A percentile compares a stretch with the other conserved stretches of the same genome.
Conservation (phyloP, 2,888 invertebrate species). For the Scaptomyza reducta region DNA sequence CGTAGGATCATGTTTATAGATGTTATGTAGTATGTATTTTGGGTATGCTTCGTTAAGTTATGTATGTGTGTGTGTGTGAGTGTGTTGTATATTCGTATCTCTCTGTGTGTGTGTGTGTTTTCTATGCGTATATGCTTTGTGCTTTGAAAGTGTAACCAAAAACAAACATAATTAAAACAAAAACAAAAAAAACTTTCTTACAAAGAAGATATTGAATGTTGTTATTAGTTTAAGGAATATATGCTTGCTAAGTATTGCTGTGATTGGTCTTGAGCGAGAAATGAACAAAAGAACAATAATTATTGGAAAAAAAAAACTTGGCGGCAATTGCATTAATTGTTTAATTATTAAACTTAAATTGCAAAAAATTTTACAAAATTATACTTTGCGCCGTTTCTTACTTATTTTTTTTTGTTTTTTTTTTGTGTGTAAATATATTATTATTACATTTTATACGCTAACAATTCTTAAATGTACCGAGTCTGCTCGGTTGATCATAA, state of each 20-base stretch:
- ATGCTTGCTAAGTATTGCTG: constrained; percentile 36
- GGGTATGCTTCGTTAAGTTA: constrained; percentile 21
- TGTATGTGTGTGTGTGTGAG: constrained; percentile 33
- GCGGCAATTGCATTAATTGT: constrained; percentile 62
- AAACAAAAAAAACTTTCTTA: constrained; percentile 19
- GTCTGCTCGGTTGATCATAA: constrained; percentile 61
- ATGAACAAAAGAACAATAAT: constrained; percentile 44
- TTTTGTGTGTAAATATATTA: constrained; percentile 44
- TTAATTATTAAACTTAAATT: constrained; percentile 67
- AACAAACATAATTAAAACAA: constrained; percentile 25
- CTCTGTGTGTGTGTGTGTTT: constrained; percentile 5
- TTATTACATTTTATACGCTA: constrained; percentile 71
- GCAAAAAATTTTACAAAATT: constrained; percentile 78
- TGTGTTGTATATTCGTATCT: constrained; percentile 12
- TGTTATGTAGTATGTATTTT: constrained; percentile 26
- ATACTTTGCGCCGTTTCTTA: constrained; percentile 60
- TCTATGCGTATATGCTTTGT: constrained; percentile 60
- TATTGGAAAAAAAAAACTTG: constrained; percentile 44
- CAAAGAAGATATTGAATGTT: constrained; percentile 7
- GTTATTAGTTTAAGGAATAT: constrained; percentile 48
- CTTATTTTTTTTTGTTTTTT: constrained; percentile 11
- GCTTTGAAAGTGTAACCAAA: constrained; percentile 61
- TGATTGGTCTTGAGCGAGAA: constrained; percentile 59
- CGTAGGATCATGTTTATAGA: constrained; percentile 57
- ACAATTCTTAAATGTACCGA: constrained; percentile 70